Evolutionary conservation across 2,888 invertebrate species (phyloP).

Genomic region (Zaprionus bogoriensis): DNA sequence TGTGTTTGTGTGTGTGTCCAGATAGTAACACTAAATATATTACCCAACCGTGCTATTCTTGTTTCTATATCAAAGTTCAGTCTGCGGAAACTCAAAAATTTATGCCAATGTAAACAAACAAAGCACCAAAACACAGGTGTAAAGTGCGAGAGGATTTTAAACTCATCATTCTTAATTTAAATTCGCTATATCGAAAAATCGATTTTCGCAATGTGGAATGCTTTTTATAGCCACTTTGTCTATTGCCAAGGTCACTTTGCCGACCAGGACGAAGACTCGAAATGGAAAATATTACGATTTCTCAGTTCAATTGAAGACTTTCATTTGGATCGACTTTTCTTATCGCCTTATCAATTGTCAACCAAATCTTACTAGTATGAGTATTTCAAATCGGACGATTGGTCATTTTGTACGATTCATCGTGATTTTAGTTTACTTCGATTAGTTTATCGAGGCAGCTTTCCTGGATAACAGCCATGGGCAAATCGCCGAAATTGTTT

Average conservation of each 20-base stretch:
- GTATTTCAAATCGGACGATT: too few relatives aligned
- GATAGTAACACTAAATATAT: slow-evolving; percentile 28
- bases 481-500: not conserved
- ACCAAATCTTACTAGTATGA: too few relatives aligned
- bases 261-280: not conserved
- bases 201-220: slow-evolving; percentile 27
- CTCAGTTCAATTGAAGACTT: not conserved
- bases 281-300: not conserved
- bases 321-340: not conserved
- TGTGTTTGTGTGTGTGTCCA: not conserved
- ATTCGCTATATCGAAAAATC: slow-evolving; percentile 22
- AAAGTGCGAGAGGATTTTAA: too few relatives aligned
- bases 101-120: slow-evolving; percentile 36
- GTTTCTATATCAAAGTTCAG: slow-evolving; percentile 8
- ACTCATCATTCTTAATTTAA: not conserved
- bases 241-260: slow-evolving; percentile 27
- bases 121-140: slow-evolving; percentile 20
- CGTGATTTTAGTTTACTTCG: slow-evolving; percentile 9
- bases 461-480: not conserved
- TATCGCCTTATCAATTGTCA: slow-evolving; percentile 20
- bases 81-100: slow-evolving; percentile 25
- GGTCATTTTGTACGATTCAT: slow-evolving; percentile 12
- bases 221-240: not conserved
- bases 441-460: slow-evolving; percentile 1
- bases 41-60: not conserved